Evolutionary conservation across 2,797 vertebrate species (phyloP).

Genomic region (Acanthopagrus latus): DNA sequence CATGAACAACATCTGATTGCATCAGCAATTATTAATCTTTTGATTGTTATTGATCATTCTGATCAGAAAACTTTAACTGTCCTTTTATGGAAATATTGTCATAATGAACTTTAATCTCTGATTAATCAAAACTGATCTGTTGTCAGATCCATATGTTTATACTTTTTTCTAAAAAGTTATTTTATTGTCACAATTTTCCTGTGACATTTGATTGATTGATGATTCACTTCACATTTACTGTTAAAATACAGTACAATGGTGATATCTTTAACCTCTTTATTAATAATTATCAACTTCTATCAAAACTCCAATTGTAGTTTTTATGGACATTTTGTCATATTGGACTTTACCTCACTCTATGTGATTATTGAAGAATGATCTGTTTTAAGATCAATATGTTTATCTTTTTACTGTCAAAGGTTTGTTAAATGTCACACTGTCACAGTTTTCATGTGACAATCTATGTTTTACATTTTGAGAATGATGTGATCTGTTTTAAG

Average conservation of each 20-base stretch:
- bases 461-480: background rate
- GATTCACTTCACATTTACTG: background rate
- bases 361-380: conserved; percentile 12
- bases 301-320: background rate
- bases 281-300: conserved; percentile 11
- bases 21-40: conserved; percentile 6
- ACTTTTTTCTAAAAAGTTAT: background rate
- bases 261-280: background rate
- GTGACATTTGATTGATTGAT: conserved; percentile 6
- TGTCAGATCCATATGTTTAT: conserved; percentile 10
- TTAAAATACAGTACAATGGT: background rate
- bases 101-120: background rate
- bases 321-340: background rate
- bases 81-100: background rate
- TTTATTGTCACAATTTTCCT: background rate
- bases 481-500: conserved; percentile 23
- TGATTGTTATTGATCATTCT: conserved; percentile 1
- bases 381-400: conserved; percentile 33
- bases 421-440: conserved; percentile 1
- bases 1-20: conserved; percentile 19
- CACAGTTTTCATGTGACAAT: conserved; percentile 1
- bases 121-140: conserved; percentile 11
- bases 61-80: background rate
- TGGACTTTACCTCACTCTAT: background rate
- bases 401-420: background rate